Evolutionary conservation across 2,113 vertebrate genomes (phyloP).

Genomic region (Pygoscelis antarcticus): DNA sequence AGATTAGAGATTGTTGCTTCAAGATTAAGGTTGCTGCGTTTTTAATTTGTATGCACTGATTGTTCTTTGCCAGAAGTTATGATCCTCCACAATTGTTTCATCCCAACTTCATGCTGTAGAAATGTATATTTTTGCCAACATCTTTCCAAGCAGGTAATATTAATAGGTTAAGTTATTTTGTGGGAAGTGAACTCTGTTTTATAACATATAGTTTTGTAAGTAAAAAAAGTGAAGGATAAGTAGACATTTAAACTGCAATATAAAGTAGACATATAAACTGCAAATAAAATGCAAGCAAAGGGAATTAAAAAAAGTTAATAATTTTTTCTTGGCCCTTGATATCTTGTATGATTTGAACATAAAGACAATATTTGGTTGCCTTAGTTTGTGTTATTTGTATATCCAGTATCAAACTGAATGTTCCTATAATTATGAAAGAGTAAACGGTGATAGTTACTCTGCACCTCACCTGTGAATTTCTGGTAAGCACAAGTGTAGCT

Average conservation of each 20-base stretch:
- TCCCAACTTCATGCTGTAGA: background rate
- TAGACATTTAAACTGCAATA: background rate
- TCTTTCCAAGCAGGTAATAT: background rate
- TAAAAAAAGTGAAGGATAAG: background rate
- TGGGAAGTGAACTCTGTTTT: background rate
- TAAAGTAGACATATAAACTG: background rate
- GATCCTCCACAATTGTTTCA: background rate
- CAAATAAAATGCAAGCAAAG: background rate
- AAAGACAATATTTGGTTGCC: background rate
- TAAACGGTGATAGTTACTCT: background rate
- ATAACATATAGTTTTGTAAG: background rate
- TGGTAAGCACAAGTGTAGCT: background rate
- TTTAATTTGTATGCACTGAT: background rate
- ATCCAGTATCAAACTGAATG: background rate
- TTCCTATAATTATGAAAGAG: background rate
- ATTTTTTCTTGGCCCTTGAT: background rate
- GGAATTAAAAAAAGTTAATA: background rate
- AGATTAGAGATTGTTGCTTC: background rate
- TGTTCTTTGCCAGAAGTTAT: background rate
- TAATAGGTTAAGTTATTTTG: background rate
- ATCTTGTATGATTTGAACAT: background rate
- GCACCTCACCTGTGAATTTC: background rate
- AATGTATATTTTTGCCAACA: background rate
- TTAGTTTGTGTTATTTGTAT: background rate
- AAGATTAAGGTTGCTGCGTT: background rate